phyloP scores from a whole-genome alignment of 2,797 vertebrate species.

The Huso huso region DNA sequence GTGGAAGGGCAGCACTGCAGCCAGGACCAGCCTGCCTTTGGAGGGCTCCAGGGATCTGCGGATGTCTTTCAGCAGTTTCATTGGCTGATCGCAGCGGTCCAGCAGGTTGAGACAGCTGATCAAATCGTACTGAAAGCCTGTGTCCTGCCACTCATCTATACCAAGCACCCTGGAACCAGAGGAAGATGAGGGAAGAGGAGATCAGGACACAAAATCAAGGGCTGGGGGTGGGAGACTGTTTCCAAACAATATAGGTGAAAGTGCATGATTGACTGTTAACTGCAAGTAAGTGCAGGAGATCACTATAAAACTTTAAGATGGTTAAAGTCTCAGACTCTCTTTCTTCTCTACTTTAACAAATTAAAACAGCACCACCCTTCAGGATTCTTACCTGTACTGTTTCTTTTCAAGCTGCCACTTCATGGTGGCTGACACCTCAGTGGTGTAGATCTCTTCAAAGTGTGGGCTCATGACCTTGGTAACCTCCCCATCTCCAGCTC shows the following conservation, averaged over 20 bases:
- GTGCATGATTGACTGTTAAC: background rate
- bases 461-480: conserved; percentile 87
- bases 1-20: conserved; percentile 87
- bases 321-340: too few relatives aligned
- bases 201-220: background rate
- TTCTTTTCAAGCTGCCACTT: conserved; percentile 93
- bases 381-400: conserved; percentile 76
- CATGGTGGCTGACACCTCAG: conserved; percentile 90
- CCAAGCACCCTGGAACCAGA: conserved; percentile 58
- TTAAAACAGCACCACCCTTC: background rate
- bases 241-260: background rate
- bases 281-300: background rate
- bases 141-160: conserved; percentile 86
- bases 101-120: conserved; percentile 96
- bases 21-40: conserved; percentile 80
- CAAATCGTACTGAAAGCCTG: conserved; percentile 83
- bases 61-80: conserved; percentile 80
- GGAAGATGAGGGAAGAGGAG: conserved; percentile 18
- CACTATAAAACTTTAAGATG: too few relatives aligned
- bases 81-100: conserved; percentile 87
- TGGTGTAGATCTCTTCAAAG: conserved; percentile 86
- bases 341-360: too few relatives aligned
- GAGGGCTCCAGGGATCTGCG: conserved; percentile 73
- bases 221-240: background rate
- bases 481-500: conserved; percentile 89